A percentile compares a stretch with the other conserved stretches of the same genome.
These are phyloP conservation scores for Coptodon bakossiorum DNA, from an alignment of 2,113 vertebrate species.

Conservation along the genomic window DNA sequence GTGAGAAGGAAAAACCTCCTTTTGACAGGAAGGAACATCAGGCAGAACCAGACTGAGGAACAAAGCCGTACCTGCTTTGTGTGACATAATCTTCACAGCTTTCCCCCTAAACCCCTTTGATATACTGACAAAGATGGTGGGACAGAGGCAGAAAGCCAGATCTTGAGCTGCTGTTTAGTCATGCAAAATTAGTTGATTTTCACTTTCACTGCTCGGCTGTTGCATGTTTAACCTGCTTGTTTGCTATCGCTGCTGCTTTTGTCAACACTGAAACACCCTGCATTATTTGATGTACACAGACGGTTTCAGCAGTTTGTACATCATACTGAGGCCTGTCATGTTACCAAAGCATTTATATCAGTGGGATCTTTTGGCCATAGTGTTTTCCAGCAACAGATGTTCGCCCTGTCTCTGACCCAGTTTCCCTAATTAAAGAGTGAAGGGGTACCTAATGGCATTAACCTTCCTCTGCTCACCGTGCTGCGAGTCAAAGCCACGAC, in stretches of 20 bases:
- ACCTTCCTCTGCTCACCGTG: background rate
- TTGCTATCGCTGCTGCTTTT: background rate
- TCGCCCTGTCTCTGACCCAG: background rate
- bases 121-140: background rate
- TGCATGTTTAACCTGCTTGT: background rate
- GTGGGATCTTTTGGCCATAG: background rate
- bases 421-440: constrained; percentile 35
- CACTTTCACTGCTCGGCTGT: background rate
- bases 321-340: background rate
- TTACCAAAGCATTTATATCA: background rate
- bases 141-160: background rate
- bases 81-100: background rate
- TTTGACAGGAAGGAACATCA: background rate
- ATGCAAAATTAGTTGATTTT: background rate
- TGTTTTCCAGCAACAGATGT: constrained; percentile 15
- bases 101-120: background rate
- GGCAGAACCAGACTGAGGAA: background rate
- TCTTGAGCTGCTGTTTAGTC: background rate
- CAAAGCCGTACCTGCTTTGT: background rate
- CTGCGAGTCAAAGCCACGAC: background rate
- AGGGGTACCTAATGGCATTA: constrained; percentile 13
- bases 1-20: background rate
- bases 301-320: background rate
- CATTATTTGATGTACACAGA: background rate
- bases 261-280: background rate